These are phyloP conservation scores for Harpagoxenus sublaevis DNA, from an alignment of 2,888 invertebrate species.

Conservation along the genomic window DNA sequence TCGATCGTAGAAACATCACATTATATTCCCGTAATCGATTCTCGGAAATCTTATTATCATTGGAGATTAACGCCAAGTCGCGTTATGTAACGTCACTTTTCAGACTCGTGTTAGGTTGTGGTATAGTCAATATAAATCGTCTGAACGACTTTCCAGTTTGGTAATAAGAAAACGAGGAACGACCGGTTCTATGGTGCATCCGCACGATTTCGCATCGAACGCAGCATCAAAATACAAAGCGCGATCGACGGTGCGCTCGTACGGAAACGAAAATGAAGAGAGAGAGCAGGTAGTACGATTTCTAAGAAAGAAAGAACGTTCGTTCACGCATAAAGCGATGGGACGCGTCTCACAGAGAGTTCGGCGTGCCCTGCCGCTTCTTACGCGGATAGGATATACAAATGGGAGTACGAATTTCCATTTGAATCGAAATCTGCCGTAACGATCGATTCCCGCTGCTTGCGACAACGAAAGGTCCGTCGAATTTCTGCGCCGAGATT, in stretches of 20 bases:
- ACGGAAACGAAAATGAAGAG: neutral
- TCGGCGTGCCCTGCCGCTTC: constrained; percentile 47
- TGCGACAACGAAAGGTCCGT: neutral
- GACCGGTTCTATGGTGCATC: neutral
- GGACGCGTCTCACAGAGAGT: neutral
- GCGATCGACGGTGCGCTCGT: neutral
- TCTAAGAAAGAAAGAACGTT: constrained; percentile 8
- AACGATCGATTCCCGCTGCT: constrained; percentile 12
- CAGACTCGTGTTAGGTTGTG: neutral
- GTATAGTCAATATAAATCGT: constrained; percentile 15
- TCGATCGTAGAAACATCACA: neutral
- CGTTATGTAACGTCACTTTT: neutral
- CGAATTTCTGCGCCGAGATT: constrained; percentile 56
- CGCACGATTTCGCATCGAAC: constrained; percentile 9
- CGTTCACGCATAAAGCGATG: constrained; percentile 13
- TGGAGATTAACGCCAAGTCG: neutral
- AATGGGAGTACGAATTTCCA: neutral
- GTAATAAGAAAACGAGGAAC: neutral
- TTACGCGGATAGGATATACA: constrained; percentile 53
- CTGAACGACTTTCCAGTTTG: neutral
- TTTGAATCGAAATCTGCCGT: constrained; percentile 16
- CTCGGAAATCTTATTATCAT: constrained; percentile 14
- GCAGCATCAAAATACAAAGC: constrained; percentile 11
- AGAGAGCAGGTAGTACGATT: constrained; percentile 15
- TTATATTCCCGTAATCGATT: neutral